A percentile compares a stretch with the other conserved stretches of the same genome.
These are phyloP conservation scores for Ispidina picta DNA, from an alignment of 2,797 vertebrate species.

Conservation along the genomic window DNA sequence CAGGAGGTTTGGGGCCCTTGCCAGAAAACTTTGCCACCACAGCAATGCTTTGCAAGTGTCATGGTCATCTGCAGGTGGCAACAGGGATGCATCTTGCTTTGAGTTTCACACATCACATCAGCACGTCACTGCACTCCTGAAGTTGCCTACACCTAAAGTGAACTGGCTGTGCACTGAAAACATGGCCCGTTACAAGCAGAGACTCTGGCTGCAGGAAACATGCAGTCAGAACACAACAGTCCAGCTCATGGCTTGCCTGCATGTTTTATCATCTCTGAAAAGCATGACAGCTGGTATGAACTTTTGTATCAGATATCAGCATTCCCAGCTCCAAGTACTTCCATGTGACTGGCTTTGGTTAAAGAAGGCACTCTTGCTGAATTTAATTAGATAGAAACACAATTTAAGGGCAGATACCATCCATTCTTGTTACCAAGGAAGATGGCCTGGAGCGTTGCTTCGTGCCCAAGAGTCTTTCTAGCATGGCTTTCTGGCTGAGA, in stretches of 20 bases:
- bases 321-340: constrained; percentile 48
- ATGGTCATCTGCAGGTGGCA: background rate
- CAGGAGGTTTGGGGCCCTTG: background rate
- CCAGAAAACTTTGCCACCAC: background rate
- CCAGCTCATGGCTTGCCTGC: background rate
- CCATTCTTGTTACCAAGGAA: constrained; percentile 57
- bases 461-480: constrained; percentile 64
- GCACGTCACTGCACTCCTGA: background rate
- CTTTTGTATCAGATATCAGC: constrained; percentile 40
- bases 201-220: background rate
- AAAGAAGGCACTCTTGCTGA: constrained; percentile 51
- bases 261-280: constrained; percentile 34
- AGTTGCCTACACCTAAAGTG: background rate
- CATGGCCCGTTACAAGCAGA: rapidly evolving
- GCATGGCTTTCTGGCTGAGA: constrained; percentile 75
- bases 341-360: constrained; percentile 58
- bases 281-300: constrained; percentile 20
- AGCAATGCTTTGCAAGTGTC: background rate
- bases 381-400: constrained; percentile 73
- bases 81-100: background rate
- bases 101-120: background rate
- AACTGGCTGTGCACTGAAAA: background rate
- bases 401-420: constrained; percentile 60
- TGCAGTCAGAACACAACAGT: background rate
- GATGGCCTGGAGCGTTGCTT: constrained; percentile 56